These are phyloP conservation scores for Doris montereyensis DNA, from an alignment of 2,888 invertebrate species.

Conservation along the genomic window DNA sequence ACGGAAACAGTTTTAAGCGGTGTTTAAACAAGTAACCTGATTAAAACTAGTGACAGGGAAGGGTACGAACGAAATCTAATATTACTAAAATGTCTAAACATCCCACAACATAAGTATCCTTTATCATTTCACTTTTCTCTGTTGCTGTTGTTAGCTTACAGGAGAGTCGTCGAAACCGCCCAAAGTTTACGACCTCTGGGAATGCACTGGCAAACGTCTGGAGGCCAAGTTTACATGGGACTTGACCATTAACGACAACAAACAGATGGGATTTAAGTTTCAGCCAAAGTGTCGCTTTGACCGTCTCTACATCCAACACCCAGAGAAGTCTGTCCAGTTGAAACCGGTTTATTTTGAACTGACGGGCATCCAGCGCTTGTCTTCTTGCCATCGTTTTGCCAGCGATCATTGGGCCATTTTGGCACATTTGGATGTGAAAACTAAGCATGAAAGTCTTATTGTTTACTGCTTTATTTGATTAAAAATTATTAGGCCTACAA, in stretches of 20 bases:
- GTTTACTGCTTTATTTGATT: too few relatives aligned
- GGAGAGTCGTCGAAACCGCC: conserved; percentile 72
- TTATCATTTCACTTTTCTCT: not conserved
- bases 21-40: too few relatives aligned
- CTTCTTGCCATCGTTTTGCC: conserved; percentile 75
- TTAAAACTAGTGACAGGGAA: too few relatives aligned
- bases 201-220: conserved; percentile 75
- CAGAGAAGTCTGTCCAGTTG: conserved; percentile 44
- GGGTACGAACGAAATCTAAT: too few relatives aligned
- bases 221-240: conserved; percentile 78
- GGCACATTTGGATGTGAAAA: conserved; percentile 60
- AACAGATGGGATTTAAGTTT: conserved; percentile 67
- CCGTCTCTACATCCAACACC: conserved; percentile 74
- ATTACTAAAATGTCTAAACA: not conserved
- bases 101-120: conserved; percentile 8
- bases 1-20: too few relatives aligned
- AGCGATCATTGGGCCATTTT: conserved; percentile 78
- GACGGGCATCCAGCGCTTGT: conserved; percentile 75
- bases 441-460: too few relatives aligned
- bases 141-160: conserved; percentile 59
- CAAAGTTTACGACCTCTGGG: conserved; percentile 76
- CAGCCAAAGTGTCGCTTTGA: conserved; percentile 76
- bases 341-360: conserved; percentile 75
- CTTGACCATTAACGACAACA: conserved; percentile 76
- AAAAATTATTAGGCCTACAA: too few relatives aligned